Percentiles rank a stretch among this genome's conserved stretches.
Evolutionary conservation across 2,113 vertebrate genomes (phyloP).

Genomic region (Ameiurus melas): DNA sequence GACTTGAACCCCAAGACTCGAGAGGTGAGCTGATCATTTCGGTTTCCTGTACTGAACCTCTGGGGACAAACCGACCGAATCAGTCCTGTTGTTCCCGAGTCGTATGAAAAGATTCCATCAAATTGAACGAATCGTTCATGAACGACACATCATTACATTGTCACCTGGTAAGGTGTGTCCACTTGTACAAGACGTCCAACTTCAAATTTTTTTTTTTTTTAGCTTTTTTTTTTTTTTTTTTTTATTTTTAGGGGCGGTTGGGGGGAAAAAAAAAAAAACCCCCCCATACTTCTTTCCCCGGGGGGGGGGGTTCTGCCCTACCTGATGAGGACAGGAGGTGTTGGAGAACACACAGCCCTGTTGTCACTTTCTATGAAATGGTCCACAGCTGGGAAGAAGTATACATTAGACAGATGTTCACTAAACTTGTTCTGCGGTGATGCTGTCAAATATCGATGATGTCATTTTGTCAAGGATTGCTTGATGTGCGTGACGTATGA

Average conservation of each 20-base stretch:
- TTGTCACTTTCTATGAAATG: background rate
- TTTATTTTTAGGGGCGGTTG: too few relatives aligned
- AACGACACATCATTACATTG: background rate
- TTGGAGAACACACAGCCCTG: background rate
- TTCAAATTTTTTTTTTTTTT: too few relatives aligned
- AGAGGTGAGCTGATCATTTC: too few relatives aligned
- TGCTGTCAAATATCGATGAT: background rate
- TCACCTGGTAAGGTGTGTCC: slow-evolving; percentile 8
- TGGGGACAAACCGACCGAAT: too few relatives aligned
- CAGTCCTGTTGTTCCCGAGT: too few relatives aligned
- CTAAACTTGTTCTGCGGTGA: background rate
- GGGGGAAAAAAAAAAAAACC: too few relatives aligned
- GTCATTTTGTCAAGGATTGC: background rate
- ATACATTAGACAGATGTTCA: background rate
- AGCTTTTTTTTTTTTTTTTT: too few relatives aligned
- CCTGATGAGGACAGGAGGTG: background rate
- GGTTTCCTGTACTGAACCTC: too few relatives aligned
- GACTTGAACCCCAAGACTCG: too few relatives aligned
- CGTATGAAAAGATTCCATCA: too few relatives aligned
- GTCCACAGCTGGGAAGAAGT: background rate
- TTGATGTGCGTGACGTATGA: background rate
- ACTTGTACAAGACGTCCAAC: background rate
- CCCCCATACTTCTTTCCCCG: too few relatives aligned
- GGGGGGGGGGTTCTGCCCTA: background rate
- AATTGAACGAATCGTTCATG: too few relatives aligned